Evolutionary conservation across 2,888 invertebrate genomes (phyloP).

Genomic region (Pediacus dermestoides): DNA sequence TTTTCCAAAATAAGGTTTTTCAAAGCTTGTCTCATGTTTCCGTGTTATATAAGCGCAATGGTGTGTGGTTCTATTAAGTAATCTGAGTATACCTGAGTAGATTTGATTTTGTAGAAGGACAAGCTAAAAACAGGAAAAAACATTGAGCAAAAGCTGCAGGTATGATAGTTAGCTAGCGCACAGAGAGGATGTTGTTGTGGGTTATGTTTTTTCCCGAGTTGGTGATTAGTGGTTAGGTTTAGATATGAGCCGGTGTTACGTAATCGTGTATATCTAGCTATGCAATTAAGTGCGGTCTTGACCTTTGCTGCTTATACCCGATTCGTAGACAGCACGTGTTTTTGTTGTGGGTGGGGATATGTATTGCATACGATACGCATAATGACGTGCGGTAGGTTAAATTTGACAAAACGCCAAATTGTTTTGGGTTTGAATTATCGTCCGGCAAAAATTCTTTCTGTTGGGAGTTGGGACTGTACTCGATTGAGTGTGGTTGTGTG

Average conservation of each 20-base stretch:
- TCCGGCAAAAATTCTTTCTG: conserved; percentile 11
- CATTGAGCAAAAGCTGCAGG: no score
- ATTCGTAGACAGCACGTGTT: conserved; percentile 42
- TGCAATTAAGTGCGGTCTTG: conserved; percentile 39
- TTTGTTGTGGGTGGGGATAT: conserved; percentile 33
- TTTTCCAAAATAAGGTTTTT: no score
- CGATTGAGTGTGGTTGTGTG: conserved; percentile 4
- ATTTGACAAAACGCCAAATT: no score
- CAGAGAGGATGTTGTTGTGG: neutral
- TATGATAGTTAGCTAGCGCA: no score
- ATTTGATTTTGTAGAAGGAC: no score
- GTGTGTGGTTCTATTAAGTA: no score
- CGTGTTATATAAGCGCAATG: no score
- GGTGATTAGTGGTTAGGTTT: conserved; percentile 9
- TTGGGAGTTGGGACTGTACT: conserved; percentile 18
- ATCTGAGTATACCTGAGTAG: no score
- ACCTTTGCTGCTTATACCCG: conserved; percentile 34
- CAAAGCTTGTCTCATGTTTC: no score
- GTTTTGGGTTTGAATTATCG: conserved; percentile 15
- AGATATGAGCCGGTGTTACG: conserved; percentile 24
- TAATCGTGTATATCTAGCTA: conserved; percentile 29
- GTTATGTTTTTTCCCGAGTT: conserved; percentile 1
- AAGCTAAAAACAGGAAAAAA: no score
- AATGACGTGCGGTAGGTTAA: no score
- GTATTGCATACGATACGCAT: conserved; percentile 17